Evolutionary conservation across 2,888 invertebrate genomes (phyloP).

Genomic region (Osmoderma eremita): DNA sequence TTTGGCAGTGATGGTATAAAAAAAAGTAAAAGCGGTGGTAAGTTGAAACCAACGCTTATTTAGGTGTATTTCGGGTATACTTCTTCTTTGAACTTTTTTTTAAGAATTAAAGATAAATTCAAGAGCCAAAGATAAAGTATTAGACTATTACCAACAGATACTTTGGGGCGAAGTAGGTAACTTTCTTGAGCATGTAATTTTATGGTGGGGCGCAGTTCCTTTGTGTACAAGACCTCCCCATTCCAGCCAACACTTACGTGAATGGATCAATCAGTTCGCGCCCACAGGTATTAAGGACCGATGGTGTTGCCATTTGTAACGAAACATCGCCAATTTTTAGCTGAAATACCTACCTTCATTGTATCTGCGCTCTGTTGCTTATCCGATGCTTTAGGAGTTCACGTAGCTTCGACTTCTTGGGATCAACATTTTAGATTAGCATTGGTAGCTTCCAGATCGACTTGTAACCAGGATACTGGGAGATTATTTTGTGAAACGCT

Average conservation of each 20-base stretch:
- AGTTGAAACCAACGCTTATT: not conserved
- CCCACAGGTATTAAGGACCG: constrained; percentile 67
- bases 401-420: constrained; percentile 84
- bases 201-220: constrained; percentile 86
- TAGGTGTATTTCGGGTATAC: not conserved
- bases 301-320: not conserved
- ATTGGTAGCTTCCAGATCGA: constrained; percentile 64
- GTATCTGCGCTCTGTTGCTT: constrained; percentile 78
- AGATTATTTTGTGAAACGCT: constrained; percentile 72
- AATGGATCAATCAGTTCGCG: constrained; percentile 72
- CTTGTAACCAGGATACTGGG: constrained; percentile 57
- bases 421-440: constrained; percentile 73
- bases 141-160: constrained; percentile 77
- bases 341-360: constrained; percentile 73
- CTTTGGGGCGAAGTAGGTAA: constrained; percentile 86
- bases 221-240: constrained; percentile 73
- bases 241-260: constrained; percentile 72
- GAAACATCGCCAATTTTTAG: constrained; percentile 58
- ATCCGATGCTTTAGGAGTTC: constrained; percentile 81
- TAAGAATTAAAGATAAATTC: constrained; percentile 70
- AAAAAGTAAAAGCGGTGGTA: constrained; percentile 65
- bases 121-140: constrained; percentile 71
- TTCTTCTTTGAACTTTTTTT: constrained; percentile 44
- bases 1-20: constrained; percentile 72
- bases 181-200: constrained; percentile 80